Percentiles rank a stretch among this genome's conserved stretches.
Evolutionary conservation across 2,113 vertebrate genomes (phyloP).

Genomic region (Laticauda laticaudata): DNA sequence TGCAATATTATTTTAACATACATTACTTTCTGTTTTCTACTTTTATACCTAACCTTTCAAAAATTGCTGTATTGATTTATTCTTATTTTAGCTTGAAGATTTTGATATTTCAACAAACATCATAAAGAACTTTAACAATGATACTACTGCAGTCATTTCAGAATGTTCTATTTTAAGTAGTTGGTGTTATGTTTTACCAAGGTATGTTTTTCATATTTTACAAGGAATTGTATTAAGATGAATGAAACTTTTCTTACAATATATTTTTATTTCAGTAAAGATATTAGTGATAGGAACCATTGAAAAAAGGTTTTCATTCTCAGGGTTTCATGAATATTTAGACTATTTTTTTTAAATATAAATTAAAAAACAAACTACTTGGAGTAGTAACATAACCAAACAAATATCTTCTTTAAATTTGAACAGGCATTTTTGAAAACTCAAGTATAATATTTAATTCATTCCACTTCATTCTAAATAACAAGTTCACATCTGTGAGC

Average conservation of each 20-base stretch:
- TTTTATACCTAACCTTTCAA: constrained; percentile 19
- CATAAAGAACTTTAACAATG: constrained; percentile 72
- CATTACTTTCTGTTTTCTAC: neutral
- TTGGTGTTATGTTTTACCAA: constrained; percentile 92
- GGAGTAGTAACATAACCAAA: neutral
- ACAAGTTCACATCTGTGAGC: neutral
- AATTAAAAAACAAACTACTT: neutral
- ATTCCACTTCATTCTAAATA: neutral
- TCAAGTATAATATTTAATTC: neutral
- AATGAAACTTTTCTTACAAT: constrained; percentile 7
- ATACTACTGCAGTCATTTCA: constrained; percentile 69
- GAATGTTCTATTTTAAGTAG: constrained; percentile 70
- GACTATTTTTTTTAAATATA: neutral
- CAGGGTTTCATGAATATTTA: neutral
- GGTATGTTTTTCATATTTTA: constrained; percentile 71
- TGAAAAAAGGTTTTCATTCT: neutral
- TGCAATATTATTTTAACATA: neutral
- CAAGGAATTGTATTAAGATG: constrained; percentile 14
- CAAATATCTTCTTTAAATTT: neutral
- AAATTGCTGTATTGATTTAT: constrained; percentile 36
- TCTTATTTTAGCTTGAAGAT: constrained; percentile 78
- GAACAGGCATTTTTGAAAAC: neutral
- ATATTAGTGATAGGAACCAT: neutral
- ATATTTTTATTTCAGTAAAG: constrained; percentile 1
- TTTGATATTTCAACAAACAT: constrained; percentile 74